Base-by-base conservation (phyloP, 2,888 invertebrate species). In the Lypha dubia region DNA sequence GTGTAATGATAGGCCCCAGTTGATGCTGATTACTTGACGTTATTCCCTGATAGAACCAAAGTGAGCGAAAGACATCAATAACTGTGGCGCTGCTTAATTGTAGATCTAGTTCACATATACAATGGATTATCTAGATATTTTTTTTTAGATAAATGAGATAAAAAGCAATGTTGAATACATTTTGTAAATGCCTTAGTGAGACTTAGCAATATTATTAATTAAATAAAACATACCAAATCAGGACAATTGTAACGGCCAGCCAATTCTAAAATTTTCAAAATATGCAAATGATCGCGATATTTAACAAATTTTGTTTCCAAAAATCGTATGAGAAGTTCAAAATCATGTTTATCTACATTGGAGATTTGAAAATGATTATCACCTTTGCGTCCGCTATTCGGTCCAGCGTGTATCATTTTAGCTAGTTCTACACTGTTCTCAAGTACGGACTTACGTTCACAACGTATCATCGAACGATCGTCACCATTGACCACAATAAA, bases 191-290 rank as follows among this genome's bases (percentile, higher is more conserved):
- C 46, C 11, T 17, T 3, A 20, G 38, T 1, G 8, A 28, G 13
- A 28, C 17, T 35, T 7, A 32, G 73, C 17, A 53, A 11, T 8
- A 60, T 63, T 35, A 44, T 63, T 20, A 77, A 73, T 62, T 22
- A 22, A 76, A 75, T 79, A 32, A 35, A 71, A 86, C 90, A 89
- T 81, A 92, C 91, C 88, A 92, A 87, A 88, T 92, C 92, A 58
- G 92, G 92, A 86, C 92, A 92, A 87, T 92, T 92, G 86, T 90
- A 92, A 67, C 91, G 90, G 87, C 92, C 92, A 70, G 92, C 90
- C 84, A 92, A 87, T 83, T 92, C 92, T 41, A 92, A 88, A 83
- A 92, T 91, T 79, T 91, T 90, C 60, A 92, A 87, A 85, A 92
- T 90, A 87, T 92, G 92, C 87, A 90, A 88, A 87, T 92, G 92